phyloP scores from a whole-genome alignment of 2,797 vertebrate genomes.

The Phalanger gymnotis region DNA sequence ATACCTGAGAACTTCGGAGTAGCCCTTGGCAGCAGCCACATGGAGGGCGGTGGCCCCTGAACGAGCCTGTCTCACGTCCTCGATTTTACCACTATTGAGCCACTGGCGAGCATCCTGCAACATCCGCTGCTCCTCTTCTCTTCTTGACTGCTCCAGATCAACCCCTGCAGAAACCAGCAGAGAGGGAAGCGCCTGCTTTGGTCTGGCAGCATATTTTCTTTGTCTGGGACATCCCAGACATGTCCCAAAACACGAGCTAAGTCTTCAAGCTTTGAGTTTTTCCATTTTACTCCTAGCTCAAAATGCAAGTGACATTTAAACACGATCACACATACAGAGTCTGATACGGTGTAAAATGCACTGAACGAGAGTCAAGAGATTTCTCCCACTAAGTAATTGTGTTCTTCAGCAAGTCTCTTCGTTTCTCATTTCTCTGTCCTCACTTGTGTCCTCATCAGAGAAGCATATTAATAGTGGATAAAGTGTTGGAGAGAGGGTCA shows the following conservation, averaged over 20 bases:
- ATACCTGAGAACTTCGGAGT: conserved; percentile 87
- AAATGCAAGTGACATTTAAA: neutral
- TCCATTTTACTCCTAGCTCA: conserved; percentile 4
- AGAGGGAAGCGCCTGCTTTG: neutral
- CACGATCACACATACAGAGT: neutral
- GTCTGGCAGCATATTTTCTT: neutral
- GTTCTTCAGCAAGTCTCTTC: neutral
- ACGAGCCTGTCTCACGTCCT: conserved; percentile 82
- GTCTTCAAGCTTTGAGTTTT: neutral
- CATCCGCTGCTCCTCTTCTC: conserved; percentile 87
- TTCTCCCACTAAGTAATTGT: neutral
- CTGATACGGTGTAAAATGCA: neutral
- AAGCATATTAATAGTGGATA: neutral
- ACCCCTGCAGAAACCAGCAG: conserved; percentile 75
- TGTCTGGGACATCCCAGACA: conserved; percentile 16
- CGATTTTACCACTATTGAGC: conserved; percentile 86
- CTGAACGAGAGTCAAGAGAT: neutral
- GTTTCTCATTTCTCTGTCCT: neutral
- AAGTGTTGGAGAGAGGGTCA: neutral
- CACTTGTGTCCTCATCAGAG: neutral
- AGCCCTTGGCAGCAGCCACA: conserved; percentile 87
- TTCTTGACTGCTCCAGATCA: conserved; percentile 85
- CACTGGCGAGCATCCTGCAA: conserved; percentile 87
- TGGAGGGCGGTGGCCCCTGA: conserved; percentile 87
- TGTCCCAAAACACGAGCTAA: neutral